Evolutionary conservation across 2,797 vertebrate species (phyloP), one percentile per base, ranked within the genome.

Genomic region (Sylvia borin): DNA sequence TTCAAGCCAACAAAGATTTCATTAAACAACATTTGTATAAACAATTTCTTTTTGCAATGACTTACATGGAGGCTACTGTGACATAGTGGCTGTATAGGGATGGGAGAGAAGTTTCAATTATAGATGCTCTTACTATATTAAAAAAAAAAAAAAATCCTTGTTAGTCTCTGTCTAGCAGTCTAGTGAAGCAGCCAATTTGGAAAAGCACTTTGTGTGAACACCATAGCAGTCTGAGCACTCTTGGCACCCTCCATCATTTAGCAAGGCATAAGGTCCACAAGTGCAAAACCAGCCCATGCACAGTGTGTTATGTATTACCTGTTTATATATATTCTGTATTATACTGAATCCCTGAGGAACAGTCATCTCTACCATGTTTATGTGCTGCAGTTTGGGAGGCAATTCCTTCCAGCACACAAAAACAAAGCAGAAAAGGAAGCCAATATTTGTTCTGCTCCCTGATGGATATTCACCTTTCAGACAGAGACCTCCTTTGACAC

Each of bases 141-240:
- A 87, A 75, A 67, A 58, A 76, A 83, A 36, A 36, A 36, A 36
- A 73, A 83, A 77, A 74, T 58, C 66, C 92, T 92, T 96, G 81
- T 97, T 97, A 95, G 90, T 71, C 92, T 96, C 95, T 95, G 96
- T 95, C 95, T 96, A 95, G 90, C 85, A 92, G 80, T 93, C 95
- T 88, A 95, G 88, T 54, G 93, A 92, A 94, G 90, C 84, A 92
- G 88, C 62, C 92, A 92, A 68, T 92, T 95, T 95, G 94, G 94
- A 96, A 97, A 96, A 97, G 92, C 81, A 96, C 92, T 91, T 87
- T 85, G 68, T 90, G 90, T 50, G 82, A 97, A 95, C 79, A 74
- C 76, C 73, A 64, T 84, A 94, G 93, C 74, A 93, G 86, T 57
- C 94, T 90, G 82, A 94, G 89, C 94, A 67, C 78, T 92, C 86